A percentile compares a stretch with the other conserved stretches of the same genome.
phyloP scores from a whole-genome alignment of 2,113 vertebrate species.

The Caranx melampygus region DNA sequence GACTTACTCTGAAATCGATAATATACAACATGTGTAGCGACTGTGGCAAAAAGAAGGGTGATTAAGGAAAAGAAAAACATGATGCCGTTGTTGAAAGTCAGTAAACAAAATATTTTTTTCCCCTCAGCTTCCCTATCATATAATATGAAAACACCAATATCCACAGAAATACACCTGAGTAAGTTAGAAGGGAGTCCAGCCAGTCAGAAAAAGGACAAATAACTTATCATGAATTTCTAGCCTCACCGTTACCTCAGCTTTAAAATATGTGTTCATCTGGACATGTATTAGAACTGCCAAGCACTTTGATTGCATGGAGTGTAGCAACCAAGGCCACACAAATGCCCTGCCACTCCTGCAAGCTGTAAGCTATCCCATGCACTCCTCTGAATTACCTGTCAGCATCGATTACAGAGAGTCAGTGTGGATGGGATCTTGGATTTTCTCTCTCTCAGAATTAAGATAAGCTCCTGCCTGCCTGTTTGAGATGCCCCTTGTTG shows the following conservation, averaged over 20 bases:
- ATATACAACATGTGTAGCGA: not conserved
- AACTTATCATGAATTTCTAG: not conserved
- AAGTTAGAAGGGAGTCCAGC: not conserved
- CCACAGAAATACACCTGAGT: not conserved
- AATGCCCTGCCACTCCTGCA: conserved; percentile 56
- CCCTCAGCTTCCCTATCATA: too few species aligned
- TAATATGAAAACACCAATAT: not conserved
- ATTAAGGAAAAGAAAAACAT: too few species aligned
- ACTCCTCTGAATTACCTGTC: conserved; percentile 84
- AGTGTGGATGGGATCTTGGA: conserved; percentile 82
- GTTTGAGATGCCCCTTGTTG: conserved; percentile 80
- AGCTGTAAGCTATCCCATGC: conserved; percentile 74
- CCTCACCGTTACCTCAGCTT: conserved; percentile 46
- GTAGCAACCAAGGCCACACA: conserved; percentile 53
- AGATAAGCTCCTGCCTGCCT: conserved; percentile 83
- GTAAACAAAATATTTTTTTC: too few species aligned
- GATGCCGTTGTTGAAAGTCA: too few species aligned
- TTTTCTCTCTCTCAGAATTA: conserved; percentile 85
- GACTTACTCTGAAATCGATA: too few species aligned
- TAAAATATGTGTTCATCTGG: conserved; percentile 42
- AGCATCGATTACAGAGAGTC: conserved; percentile 83
- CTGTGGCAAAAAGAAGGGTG: too few species aligned
- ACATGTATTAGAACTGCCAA: conserved; percentile 49
- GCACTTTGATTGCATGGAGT: conserved; percentile 73
- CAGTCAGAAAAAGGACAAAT: conserved; percentile 18